Evolutionary conservation across 92 coral and sea anemone species (phyloP).

Genomic region (Montipora capitata): DNA sequence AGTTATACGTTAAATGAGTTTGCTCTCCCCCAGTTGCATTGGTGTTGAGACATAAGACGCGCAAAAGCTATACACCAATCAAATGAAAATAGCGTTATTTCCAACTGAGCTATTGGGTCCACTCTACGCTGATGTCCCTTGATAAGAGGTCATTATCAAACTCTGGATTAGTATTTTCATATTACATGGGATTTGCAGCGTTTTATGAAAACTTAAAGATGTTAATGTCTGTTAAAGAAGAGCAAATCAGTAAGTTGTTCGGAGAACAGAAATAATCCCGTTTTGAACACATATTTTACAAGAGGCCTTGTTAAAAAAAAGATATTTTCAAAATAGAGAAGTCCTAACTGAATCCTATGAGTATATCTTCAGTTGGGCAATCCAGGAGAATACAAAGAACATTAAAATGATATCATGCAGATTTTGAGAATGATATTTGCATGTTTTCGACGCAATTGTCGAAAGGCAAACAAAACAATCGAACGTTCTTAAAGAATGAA

Average conservation of each 20-base stretch:
- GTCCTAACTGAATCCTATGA: too few species aligned
- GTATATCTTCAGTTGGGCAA: too few species aligned
- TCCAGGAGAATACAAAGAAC: not conserved
- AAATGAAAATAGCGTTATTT: not conserved
- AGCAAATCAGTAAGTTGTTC: not conserved
- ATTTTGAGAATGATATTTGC: not conserved
- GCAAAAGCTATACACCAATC: not conserved
- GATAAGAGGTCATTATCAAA: slow-evolving; percentile 10
- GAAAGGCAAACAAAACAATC: too few species aligned
- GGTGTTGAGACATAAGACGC: not conserved
- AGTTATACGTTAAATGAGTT: not conserved
- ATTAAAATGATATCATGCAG: not conserved
- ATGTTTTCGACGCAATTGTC: not conserved
- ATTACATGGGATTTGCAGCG: not conserved
- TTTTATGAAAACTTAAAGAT: not conserved
- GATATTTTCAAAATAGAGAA: too few species aligned
- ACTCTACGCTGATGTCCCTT: not conserved
- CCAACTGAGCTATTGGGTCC: not conserved
- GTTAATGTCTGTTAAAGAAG: not conserved
- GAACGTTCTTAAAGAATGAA: not conserved
- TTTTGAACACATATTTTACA: not conserved
- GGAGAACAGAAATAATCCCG: not conserved
- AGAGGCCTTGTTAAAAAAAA: too few species aligned
- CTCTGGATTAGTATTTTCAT: not conserved
- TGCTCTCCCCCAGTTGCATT: not conserved